Evolutionary conservation across 2,113 vertebrate genomes (phyloP), one percentile per base, ranked within the genome.

Genomic region (Quiscalus mexicanus): DNA sequence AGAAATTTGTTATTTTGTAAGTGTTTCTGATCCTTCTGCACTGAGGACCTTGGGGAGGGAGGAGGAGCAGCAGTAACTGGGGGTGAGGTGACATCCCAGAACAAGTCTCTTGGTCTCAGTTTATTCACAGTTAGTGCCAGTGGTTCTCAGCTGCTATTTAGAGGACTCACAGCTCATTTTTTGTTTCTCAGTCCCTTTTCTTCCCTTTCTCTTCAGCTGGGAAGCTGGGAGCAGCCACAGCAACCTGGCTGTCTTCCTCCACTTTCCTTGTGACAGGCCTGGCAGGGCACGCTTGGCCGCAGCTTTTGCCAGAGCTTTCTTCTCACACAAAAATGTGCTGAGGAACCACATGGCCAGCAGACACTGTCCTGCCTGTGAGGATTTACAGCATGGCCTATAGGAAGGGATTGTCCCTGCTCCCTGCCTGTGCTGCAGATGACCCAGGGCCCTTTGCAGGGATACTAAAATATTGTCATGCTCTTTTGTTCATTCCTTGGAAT

Each of bases 181-280:
- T 89, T 15, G 5, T 76, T 87, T 69, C 39, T 45, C 41, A 11
- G 33, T 77, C 41, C 27, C 35, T 39, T 24, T 71, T 75, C 58
- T 67, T 24, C 33, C 16, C 22, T 93, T 84, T 70, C 47, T 24
- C 65, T 79, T 68, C 41, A 84, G 27, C 65, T 56, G 80, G 59
- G 84, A 58, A 47, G 65, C 53, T 73, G 5, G 0, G 52, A 70
- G 58, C 58, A 94, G 94, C 65, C 88, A 45, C 82, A 85, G 78
- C 62, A 44, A 93, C 93, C 95, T 95, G 92, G 90, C 90, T 79
- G 90, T 37, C 35, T 41, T 78, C 71, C 70, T 75, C 27, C 27
- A 3, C 77, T 96, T 82, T 35, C 92, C 90, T 90, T 90, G 74
- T 89, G 92, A 89, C 0, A 1, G 44, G 16, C 30, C 81, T 87